Evolutionary conservation across 2,113 vertebrate species (phyloP).

Genomic region (Amazona guildingii): DNA sequence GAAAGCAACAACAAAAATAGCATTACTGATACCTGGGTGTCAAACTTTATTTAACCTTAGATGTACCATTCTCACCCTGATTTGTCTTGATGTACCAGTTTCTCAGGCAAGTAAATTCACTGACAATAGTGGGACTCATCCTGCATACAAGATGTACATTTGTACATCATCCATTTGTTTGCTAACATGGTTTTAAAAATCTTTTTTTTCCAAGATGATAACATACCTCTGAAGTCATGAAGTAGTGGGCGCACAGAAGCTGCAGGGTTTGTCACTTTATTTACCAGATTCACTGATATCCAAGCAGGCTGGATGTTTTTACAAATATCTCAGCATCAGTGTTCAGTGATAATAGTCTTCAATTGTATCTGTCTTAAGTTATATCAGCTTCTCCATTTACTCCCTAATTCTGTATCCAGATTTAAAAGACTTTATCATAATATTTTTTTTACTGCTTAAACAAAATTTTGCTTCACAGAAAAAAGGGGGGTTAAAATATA

Average conservation of each 20-base stretch:
- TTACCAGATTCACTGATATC: neutral
- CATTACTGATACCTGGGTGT: neutral
- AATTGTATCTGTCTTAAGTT: neutral
- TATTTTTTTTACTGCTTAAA: neutral
- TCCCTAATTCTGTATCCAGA: neutral
- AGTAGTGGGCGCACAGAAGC: neutral
- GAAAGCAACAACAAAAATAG: neutral
- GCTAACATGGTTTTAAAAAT: neutral
- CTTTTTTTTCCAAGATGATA: neutral
- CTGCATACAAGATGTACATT: neutral
- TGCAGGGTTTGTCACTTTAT: neutral
- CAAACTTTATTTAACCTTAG: conserved; percentile 14
- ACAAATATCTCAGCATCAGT: neutral
- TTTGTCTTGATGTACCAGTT: neutral
- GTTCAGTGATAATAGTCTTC: neutral
- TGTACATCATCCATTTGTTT: neutral
- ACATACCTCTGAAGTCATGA: neutral
- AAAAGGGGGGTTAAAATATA: neutral
- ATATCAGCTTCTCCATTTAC: neutral
- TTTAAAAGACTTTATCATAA: neutral
- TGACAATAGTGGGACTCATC: neutral
- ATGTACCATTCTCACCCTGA: neutral
- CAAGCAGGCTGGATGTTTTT: neutral
- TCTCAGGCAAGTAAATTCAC: neutral
- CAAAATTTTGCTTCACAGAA: neutral